Evolutionary conservation across 2,888 invertebrate species (phyloP), one percentile per base, ranked within the genome.

Genomic region (Drosophila pegasa): DNA sequence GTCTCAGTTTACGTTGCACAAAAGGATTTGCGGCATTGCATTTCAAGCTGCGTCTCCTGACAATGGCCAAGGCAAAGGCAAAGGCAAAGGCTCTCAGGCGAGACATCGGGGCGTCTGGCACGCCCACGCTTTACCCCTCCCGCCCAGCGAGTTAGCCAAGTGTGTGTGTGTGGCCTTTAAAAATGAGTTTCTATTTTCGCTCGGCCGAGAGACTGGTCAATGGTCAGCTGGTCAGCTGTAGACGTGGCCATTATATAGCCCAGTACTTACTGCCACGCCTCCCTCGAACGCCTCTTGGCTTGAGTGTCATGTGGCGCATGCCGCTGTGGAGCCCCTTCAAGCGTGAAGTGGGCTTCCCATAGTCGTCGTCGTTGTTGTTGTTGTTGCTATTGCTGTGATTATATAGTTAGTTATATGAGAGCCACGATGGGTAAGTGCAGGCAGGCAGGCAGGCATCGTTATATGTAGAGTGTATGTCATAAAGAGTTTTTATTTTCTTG

Each of bases 301-400:
- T 50, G 71, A 86, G 88, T 84, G 83, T 84, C 88, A 86, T 86
- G 83, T 84, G 88, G 88, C 88, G 78, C 80, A 82, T 71, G 83
- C 88, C 80, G 72, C 71, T 6, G 54, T 50, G 54, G 43, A 66
- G 71, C 52, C 75, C 71, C 56, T 29, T 71, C 62, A 78, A 82
- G 86, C 83, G 83, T 84, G 83, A 84, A 87, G 86, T 66, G 88
- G 80, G 71, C 74, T 77, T 71, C 77, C 68, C 80, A 77, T 71
- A 71, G 74, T 70, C 64, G 79, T 59, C 72, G 48, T 27, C 55
- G 50, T 41, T 62, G 37, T 16, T 51, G 57, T 33, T 55, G 55
- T 43, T n/a, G n/a, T n/a, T n/a, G n/a, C n/a, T n/a, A n/a, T n/a
- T 51, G 57, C 43, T 55, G 55, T 43, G 71, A 71, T 75, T 68